These are phyloP conservation scores for Echeneis naucrates DNA, from an alignment of 2,797 vertebrate genomes.

Conservation along the genomic window DNA sequence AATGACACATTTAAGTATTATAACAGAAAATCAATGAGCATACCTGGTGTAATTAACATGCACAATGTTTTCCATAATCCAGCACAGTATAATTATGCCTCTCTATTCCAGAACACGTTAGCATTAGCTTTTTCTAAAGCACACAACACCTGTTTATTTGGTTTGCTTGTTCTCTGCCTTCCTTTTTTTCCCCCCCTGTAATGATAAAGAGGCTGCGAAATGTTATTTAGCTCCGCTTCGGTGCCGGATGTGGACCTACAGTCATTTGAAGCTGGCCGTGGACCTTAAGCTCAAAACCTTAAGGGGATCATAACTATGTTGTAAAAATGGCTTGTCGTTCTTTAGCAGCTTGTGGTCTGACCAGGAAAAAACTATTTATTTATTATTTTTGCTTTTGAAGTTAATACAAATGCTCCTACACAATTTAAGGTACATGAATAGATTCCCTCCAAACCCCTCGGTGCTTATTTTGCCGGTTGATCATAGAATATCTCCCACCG, in stretches of 20 bases:
- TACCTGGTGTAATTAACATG: constrained; percentile 90
- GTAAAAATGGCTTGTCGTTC: constrained; percentile 38
- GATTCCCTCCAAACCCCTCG: constrained; percentile 12
- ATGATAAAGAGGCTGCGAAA: constrained; percentile 76
- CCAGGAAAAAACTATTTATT: constrained; percentile 4
- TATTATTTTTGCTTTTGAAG: constrained; percentile 21
- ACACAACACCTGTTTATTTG: constrained; percentile 88
- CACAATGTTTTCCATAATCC: constrained; percentile 87
- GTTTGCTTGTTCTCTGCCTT: constrained; percentile 79
- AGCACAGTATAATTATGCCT: constrained; percentile 87
- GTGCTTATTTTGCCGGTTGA: constrained; percentile 29
- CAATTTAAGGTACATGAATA: constrained; percentile 19
- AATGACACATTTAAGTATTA: constrained; percentile 90
- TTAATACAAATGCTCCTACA: constrained; percentile 12
- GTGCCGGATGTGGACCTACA: constrained; percentile 59
- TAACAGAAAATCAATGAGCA: constrained; percentile 89
- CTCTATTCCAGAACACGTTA: constrained; percentile 87
- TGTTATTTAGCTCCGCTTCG: constrained; percentile 66
- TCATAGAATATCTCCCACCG: constrained; percentile 37
- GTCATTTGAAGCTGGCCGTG: constrained; percentile 65
- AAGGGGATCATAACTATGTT: constrained; percentile 55
- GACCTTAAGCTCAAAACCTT: constrained; percentile 63
- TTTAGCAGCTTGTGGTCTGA: constrained; percentile 13
- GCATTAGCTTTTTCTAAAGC: constrained; percentile 85
- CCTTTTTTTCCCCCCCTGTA: constrained; percentile 39